Percentiles rank a stretch among this genome's conserved stretches.
Conservation (phyloP, 2,888 invertebrate genomes). For the Cynaeus angustus region DNA sequence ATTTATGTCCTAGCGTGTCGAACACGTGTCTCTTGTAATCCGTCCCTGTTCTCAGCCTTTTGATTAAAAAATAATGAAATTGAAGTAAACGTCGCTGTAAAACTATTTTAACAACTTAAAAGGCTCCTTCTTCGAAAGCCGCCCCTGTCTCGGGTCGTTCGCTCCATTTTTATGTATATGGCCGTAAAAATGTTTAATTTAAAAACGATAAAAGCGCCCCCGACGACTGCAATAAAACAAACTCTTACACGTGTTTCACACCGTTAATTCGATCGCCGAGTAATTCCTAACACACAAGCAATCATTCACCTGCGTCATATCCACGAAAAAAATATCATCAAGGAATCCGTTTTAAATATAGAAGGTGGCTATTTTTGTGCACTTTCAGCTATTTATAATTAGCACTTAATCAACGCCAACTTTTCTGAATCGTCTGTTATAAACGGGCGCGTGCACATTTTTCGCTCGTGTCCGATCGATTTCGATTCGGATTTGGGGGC, state of each 20-base stretch:
- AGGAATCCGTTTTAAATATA: conserved; percentile 44
- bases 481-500: conserved; percentile 28
- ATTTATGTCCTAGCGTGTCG: conserved; percentile 5
- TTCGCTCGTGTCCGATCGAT: conserved; percentile 22
- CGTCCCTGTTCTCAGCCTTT: background rate
- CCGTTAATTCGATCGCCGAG: conserved; percentile 29
- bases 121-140: conserved; percentile 1
- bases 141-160: conserved; percentile 9
- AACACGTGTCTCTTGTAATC: conserved; percentile 12
- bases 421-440: conserved; percentile 41
- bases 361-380: conserved; percentile 38
- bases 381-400: conserved; percentile 48
- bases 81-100: conserved; percentile 13
- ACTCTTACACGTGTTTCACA: conserved; percentile 45
- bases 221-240: conserved; percentile 50
- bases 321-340: conserved; percentile 38
- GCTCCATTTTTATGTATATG: conserved; percentile 42
- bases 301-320: conserved; percentile 45
- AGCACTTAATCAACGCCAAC: conserved; percentile 48
- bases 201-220: conserved; percentile 52
- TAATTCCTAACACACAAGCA: conserved; percentile 23
- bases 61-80: conserved; percentile 19
- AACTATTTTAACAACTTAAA: conserved; percentile 22
- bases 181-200: conserved; percentile 53
- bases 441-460: conserved; percentile 26